Conservation (phyloP, 2,113 vertebrate species). For the Heteronetta atricapilla region DNA sequence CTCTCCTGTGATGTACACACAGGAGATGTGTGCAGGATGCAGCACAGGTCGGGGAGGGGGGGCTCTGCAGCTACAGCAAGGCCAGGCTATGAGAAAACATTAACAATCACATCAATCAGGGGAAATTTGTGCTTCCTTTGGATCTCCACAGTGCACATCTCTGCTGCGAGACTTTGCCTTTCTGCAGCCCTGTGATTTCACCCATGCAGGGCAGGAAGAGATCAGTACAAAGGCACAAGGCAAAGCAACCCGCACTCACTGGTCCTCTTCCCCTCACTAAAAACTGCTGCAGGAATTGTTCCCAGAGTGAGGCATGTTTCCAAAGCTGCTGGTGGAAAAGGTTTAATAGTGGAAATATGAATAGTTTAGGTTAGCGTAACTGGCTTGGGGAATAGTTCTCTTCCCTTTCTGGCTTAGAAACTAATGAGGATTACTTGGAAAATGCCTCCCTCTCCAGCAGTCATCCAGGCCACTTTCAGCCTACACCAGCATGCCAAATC, state of each 20-base stretch:
- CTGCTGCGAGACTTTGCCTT: fast-evolving
- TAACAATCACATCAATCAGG: background rate
- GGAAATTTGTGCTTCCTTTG: background rate
- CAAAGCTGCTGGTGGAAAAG: background rate
- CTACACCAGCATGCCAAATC: fast-evolving
- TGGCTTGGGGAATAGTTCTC: background rate
- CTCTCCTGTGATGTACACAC: background rate
- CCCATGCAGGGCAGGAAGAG: background rate
- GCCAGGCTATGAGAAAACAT: background rate
- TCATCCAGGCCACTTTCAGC: fast-evolving
- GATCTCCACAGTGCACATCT: background rate
- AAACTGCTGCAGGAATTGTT: background rate
- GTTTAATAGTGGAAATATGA: fast-evolving
- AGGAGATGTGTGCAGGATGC: too few relatives aligned
- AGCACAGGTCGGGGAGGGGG: background rate
- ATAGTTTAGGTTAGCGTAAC: background rate
- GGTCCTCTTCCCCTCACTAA: fast-evolving
- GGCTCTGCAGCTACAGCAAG: background rate
- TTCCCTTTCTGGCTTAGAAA: background rate
- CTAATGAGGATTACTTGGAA: background rate
- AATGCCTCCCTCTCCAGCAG: background rate
- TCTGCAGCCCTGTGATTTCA: background rate
- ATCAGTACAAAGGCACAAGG: background rate
- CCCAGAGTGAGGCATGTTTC: background rate
- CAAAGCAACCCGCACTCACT: background rate